Conservation (phyloP, 2,888 invertebrate species). For the Epinotia brunnichana region DNA sequence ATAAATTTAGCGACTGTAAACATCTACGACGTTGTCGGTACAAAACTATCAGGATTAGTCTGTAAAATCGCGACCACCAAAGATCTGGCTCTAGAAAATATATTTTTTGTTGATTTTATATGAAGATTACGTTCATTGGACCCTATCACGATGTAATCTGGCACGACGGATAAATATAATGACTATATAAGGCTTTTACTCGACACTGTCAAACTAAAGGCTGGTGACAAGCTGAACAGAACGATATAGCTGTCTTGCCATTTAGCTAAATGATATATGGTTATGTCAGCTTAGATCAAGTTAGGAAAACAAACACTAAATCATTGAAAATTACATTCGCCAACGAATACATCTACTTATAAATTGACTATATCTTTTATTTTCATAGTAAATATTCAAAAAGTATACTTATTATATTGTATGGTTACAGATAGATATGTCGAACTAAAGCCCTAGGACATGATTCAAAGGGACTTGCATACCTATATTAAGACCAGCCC, state of each 20-base stretch:
- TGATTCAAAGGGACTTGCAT: constrained; percentile 16
- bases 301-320: no score
- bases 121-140: constrained; percentile 20
- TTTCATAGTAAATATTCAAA: no score
- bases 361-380: not conserved
- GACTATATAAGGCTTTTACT: constrained; percentile 10
- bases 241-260: not conserved
- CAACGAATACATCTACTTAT: not conserved
- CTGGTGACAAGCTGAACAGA: not conserved
- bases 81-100: constrained; percentile 21
- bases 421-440: not conserved
- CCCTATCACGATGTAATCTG: constrained; percentile 22
- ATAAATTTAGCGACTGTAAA: not conserved
- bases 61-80: constrained; percentile 30
- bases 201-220: constrained; percentile 16
- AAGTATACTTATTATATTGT: not conserved
- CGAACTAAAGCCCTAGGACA: constrained; percentile 1
- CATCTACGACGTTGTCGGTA: not conserved
- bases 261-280: no score
- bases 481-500: constrained; percentile 17
- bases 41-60: constrained; percentile 9
- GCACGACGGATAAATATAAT: constrained; percentile 27
- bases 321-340: no score
- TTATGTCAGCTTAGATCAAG: no score
- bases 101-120: constrained; percentile 24